Conservation (phyloP, 2,888 invertebrate species). For the Metellina segmentata region DNA sequence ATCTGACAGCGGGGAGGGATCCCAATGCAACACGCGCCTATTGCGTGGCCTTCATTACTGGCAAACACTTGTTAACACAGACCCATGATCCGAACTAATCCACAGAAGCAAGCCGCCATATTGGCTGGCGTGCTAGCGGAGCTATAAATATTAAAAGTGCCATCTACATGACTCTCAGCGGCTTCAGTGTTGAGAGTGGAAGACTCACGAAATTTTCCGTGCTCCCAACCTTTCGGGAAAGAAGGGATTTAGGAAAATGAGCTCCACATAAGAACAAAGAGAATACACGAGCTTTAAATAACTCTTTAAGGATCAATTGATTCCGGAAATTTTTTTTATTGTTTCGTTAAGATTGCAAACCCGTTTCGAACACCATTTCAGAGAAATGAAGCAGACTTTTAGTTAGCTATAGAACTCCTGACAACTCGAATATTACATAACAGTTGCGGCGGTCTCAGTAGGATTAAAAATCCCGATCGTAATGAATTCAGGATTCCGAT, state of each 20-base stretch:
- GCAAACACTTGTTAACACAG: constrained; percentile 63
- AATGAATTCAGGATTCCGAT: too few relatives aligned
- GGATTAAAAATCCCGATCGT: too few relatives aligned
- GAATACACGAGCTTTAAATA: constrained; percentile 43
- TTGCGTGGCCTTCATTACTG: constrained; percentile 47
- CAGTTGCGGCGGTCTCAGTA: not conserved
- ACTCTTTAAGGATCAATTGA: constrained; percentile 9
- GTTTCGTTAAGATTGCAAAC: not conserved
- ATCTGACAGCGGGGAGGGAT: too few relatives aligned
- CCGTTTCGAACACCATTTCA: not conserved
- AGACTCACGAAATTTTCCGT: constrained; percentile 69
- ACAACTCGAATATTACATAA: not conserved
- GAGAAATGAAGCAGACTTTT: not conserved
- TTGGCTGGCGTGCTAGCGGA: constrained; percentile 59
- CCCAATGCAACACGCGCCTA: constrained; percentile 5
- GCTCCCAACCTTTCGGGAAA: constrained; percentile 60
- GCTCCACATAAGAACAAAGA: constrained; percentile 13
- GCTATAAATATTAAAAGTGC: constrained; percentile 72
- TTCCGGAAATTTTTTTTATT: not conserved
- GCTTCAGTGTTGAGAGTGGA: constrained; percentile 70
- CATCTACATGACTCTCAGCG: constrained; percentile 64
- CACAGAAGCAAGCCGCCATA: constrained; percentile 37
- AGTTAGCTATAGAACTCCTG: not conserved
- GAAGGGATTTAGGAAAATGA: constrained; percentile 54
- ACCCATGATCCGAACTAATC: constrained; percentile 47